These are phyloP conservation scores for Ibidorhyncha struthersii DNA, from an alignment of 2,113 vertebrate species.

Conservation along the genomic window DNA sequence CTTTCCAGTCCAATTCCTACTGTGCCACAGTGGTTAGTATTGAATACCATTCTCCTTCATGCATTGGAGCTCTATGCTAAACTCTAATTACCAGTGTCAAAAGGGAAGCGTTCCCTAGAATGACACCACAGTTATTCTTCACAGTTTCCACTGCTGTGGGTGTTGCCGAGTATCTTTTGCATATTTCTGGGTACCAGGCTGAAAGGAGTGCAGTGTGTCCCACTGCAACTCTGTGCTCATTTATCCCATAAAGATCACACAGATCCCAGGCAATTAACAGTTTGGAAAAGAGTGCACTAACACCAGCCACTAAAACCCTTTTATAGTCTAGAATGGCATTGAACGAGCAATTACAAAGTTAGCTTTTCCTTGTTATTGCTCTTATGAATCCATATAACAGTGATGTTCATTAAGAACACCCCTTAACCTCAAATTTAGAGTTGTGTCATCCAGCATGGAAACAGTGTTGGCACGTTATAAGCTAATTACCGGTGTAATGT, in stretches of 20 bases:
- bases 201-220: not conserved
- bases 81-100: not conserved
- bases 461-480: not conserved
- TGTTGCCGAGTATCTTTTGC: not conserved
- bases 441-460: not conserved
- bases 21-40: not conserved
- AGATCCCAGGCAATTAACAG: not conserved
- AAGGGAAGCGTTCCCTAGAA: not conserved
- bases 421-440: not conserved
- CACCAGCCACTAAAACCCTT: not conserved
- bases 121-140: not conserved
- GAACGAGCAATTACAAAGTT: not conserved
- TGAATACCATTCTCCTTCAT: not conserved
- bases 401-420: not conserved
- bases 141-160: not conserved
- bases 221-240: not conserved
- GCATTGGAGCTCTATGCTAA: not conserved
- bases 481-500: accelerated
- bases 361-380: not conserved
- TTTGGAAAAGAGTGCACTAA: conserved; percentile 1
- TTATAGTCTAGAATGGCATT: not conserved
- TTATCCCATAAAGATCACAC: not conserved
- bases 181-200: not conserved
- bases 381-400: not conserved
- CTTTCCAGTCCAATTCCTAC: not conserved